Evolutionary conservation across 2,797 vertebrate species (phyloP), one percentile per base, ranked within the genome.

Genomic region (Oreochromis mossambicus): DNA sequence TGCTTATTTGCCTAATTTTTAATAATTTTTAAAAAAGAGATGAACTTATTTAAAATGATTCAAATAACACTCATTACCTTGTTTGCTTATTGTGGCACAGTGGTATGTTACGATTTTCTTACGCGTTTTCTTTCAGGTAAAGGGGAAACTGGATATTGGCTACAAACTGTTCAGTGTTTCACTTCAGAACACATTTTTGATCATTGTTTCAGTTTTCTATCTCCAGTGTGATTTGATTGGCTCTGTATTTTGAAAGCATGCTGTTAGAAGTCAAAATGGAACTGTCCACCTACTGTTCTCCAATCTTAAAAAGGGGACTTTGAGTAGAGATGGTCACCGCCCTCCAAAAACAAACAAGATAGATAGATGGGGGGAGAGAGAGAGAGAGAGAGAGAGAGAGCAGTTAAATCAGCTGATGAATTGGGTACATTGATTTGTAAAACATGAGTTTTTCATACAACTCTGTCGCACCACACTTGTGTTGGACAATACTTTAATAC

Each of bases 401-500:
- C 36, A 36, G 75, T 46, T 0, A 29, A 73, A 38, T 55, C 6
- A 0, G 55, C 26, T 58, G 55, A 58, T 58, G 8, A 0, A 17
- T 15, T 58, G 2, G 55, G 26, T 32, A 32, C 5, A 58, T 5
- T 17, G 61, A 77, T 29, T 29, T 56, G 61, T 46, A n/a, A 43
- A 54, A 26, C 8, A 3, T 3, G 61, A 41, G n/a, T 41, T 41
- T 68, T 0, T 8, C 12, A 21, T 24, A 41, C 7, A 13, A 5
- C 19, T 38, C 17, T 1, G 11, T 63, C 5, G 4, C 6, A 63
- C 34, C 29, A 61, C 2, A 8, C 0, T 36, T 11, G 32, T 79
- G 17, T 79, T 10, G 26, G 56, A 26, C 26, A 34, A 17, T 41
- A 5, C 43, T 55, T 17, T 15, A 15, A 14, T 36, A 41, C 34